Percentiles rank a stretch among this genome's conserved stretches.
Conservation (phyloP, 2,888 invertebrate genomes). For the Polydesmus complanatus region DNA sequence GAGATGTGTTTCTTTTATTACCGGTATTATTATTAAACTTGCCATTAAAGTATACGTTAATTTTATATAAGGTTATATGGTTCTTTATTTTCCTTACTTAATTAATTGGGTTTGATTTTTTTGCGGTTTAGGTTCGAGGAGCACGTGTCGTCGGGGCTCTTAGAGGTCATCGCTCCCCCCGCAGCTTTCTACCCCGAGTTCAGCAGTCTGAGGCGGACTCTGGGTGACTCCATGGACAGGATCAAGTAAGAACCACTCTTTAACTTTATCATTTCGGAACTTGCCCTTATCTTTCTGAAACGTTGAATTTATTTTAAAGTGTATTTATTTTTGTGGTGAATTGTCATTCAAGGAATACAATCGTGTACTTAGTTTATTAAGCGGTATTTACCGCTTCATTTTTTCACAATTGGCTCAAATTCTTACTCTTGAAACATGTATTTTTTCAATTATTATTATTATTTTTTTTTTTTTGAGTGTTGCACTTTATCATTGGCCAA, state of each 20-base stretch:
- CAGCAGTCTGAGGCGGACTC: constrained; percentile 54
- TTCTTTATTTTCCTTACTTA: constrained; percentile 4
- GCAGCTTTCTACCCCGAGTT: constrained; percentile 77
- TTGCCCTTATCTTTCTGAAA: neutral
- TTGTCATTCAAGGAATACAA: no score
- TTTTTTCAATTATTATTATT: no score
- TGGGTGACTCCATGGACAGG: constrained; percentile 73
- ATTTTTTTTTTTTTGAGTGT: no score
- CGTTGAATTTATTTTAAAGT: neutral
- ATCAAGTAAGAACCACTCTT: constrained; percentile 28
- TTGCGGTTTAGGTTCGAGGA: constrained; percentile 50
- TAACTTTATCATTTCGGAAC: neutral
- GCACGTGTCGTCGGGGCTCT: constrained; percentile 60
- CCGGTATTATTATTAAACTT: no score
- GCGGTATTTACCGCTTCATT: neutral
- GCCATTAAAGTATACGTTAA: no score
- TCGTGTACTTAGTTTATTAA: no score
- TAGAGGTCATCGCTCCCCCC: constrained; percentile 79
- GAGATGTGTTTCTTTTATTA: no score
- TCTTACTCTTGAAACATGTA: no score
- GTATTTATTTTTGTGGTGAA: constrained; percentile 7
- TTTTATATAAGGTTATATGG: neutral
- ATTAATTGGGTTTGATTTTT: neutral
- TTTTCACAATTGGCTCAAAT: no score
- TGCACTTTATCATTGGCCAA: no score